phyloP scores from a whole-genome alignment of 2,113 vertebrate genomes.

The Pimephales promelas region DNA sequence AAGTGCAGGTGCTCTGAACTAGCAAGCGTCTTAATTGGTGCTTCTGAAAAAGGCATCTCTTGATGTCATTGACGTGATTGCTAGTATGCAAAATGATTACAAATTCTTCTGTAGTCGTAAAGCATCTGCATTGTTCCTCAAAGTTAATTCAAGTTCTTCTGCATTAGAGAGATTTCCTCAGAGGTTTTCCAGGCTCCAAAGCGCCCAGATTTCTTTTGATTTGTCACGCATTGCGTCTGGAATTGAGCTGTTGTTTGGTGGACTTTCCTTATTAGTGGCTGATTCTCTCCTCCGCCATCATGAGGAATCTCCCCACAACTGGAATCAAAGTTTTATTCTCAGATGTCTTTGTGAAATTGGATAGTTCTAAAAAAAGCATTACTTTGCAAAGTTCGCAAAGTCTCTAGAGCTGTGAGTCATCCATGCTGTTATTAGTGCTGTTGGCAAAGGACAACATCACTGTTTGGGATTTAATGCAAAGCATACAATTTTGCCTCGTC shows the following conservation, averaged over 20 bases:
- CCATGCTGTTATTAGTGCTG: not conserved
- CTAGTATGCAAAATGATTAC: not conserved
- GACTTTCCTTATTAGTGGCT: not conserved
- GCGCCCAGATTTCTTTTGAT: not conserved
- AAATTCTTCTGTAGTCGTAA: not conserved
- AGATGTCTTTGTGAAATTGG: not conserved
- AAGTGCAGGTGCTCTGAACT: not conserved
- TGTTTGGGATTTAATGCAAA: not conserved
- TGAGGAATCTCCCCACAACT: not conserved
- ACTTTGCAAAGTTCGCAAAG: not conserved
- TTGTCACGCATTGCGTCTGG: not conserved
- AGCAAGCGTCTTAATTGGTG: not conserved
- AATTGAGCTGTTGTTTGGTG: not conserved
- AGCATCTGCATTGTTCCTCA: not conserved
- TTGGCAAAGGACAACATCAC: not conserved
- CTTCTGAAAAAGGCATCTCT: not conserved
- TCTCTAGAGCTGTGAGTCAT: not conserved
- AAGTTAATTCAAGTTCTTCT: not conserved
- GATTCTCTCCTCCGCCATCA: not conserved
- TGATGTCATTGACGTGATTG: not conserved
- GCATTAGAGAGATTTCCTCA: not conserved
- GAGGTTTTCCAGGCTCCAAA: not conserved
- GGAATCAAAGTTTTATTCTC: conserved; percentile 17
- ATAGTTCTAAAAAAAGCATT: not conserved
- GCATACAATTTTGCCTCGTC: not conserved